Conservation (phyloP, 2,888 invertebrate genomes). For the Pterobdella sp. region DNA sequence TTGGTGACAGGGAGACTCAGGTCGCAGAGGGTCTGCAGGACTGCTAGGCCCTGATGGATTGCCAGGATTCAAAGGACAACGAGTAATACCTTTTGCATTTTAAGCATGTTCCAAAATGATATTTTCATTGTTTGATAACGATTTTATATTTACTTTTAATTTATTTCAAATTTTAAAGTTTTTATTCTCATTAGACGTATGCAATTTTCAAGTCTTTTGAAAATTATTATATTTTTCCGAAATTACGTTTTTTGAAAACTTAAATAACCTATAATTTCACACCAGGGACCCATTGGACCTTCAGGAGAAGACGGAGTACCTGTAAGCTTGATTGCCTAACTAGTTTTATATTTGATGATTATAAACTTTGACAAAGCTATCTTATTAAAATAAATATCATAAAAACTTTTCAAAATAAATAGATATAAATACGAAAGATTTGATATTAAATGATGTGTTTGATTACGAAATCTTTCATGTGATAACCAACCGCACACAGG, state of each 20-base stretch:
- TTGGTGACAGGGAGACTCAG: slow-evolving; percentile 27
- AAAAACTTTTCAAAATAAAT: slow-evolving; percentile 4
- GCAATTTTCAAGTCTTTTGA: background rate
- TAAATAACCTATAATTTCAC: background rate
- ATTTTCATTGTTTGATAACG: background rate
- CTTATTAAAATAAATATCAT: background rate
- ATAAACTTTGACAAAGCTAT: background rate
- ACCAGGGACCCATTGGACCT: slow-evolving; percentile 29
- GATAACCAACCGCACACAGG: no score
- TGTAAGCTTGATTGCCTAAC: slow-evolving; percentile 4
- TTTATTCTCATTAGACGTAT: background rate
- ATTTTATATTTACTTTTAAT: background rate
- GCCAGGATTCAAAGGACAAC: slow-evolving; percentile 30
- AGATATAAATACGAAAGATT: no score
- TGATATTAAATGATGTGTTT: no score
- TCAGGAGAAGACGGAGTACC: slow-evolving; percentile 26
- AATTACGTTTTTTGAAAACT: no score
- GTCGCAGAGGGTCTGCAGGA: slow-evolving; percentile 19
- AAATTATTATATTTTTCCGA: background rate
- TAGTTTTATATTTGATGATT: background rate
- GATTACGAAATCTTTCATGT: no score
- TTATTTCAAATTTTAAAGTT: background rate
- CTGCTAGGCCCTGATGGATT: slow-evolving; percentile 27
- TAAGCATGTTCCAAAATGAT: background rate
- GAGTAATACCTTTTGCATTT: slow-evolving; percentile 13